phyloP scores from a whole-genome alignment of 1,140 invertebrate species.

The Manduca sexta region DNA sequence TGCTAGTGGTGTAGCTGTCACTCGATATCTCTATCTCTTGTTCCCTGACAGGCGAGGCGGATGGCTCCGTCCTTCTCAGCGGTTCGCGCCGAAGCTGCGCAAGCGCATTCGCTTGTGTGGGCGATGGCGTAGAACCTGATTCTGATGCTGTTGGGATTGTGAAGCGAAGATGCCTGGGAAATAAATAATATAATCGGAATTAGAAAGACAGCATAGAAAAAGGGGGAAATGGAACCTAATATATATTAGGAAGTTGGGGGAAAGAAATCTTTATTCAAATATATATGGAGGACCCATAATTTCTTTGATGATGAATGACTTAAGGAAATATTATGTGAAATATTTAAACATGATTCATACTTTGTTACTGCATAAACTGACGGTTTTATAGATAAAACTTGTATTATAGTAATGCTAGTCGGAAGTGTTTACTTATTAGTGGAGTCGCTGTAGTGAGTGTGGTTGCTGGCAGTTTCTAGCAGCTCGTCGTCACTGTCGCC shows the following conservation, averaged over 20 bases:
- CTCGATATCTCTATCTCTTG: constrained; percentile 19
- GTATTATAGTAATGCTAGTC: too few species aligned
- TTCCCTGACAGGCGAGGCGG: constrained; percentile 6
- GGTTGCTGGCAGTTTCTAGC: constrained; percentile 53
- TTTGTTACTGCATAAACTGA: too few species aligned
- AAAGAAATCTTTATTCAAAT: too few species aligned
- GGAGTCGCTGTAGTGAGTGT: constrained; percentile 54
- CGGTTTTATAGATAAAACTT: too few species aligned
- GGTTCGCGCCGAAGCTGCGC: neutral
- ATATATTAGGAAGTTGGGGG: too few species aligned
- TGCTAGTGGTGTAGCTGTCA: constrained; percentile 17
- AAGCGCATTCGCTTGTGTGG: constrained; percentile 17
- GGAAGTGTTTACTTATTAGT: constrained; percentile 49
- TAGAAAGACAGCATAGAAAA: too few species aligned
- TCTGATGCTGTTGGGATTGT: constrained; percentile 51
- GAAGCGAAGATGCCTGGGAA: constrained; percentile 47
- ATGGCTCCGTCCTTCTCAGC: constrained; percentile 17
- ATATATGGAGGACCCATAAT: too few species aligned
- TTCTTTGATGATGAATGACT: too few species aligned
- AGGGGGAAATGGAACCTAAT: too few species aligned
- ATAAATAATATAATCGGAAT: too few species aligned
- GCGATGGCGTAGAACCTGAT: constrained; percentile 35
- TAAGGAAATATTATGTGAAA: too few species aligned
- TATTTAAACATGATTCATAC: too few species aligned
- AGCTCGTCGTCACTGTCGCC: constrained; percentile 57